Percentiles rank a stretch among this genome's conserved stretches.
These are phyloP conservation scores for Hemicrepidius hirtus DNA, from an alignment of 2,888 invertebrate genomes.

Conservation along the genomic window DNA sequence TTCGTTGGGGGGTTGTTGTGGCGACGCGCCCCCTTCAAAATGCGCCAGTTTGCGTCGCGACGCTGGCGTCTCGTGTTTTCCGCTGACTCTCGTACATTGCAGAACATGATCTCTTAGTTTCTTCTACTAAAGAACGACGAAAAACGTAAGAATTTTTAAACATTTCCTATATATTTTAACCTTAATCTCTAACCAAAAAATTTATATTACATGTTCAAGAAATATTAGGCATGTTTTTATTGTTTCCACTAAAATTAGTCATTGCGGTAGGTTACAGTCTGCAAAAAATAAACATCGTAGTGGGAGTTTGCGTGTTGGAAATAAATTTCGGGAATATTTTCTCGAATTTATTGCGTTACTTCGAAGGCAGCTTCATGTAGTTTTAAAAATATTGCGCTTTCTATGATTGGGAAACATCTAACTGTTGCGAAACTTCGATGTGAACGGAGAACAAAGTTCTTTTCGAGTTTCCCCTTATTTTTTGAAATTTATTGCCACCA, in stretches of 20 bases:
- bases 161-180: constrained; percentile 17
- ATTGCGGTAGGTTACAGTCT: constrained; percentile 35
- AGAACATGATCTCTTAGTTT: constrained; percentile 50
- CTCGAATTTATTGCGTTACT: constrained; percentile 19
- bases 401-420: constrained; percentile 21
- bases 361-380: constrained; percentile 17
- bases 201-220: too few species aligned
- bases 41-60: constrained; percentile 55
- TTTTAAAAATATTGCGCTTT: constrained; percentile 33
- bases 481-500: constrained; percentile 31
- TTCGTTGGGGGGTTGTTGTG: constrained; percentile 50
- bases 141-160: constrained; percentile 41
- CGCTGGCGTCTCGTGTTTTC: constrained; percentile 49
- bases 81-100: constrained; percentile 26
- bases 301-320: constrained; percentile 34
- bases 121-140: constrained; percentile 33
- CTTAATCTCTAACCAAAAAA: not conserved
- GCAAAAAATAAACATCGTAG: constrained; percentile 35
- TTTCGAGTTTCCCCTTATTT: constrained; percentile 26
- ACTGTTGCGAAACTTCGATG: constrained; percentile 23
- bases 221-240: not conserved
- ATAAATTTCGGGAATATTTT: constrained; percentile 33
- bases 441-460: constrained; percentile 11
- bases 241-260: constrained; percentile 11
- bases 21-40: constrained; percentile 53